A percentile compares a stretch with the other conserved stretches of the same genome.
phyloP scores from a whole-genome alignment of 2,888 invertebrate genomes.

The Caenorhabditis zanzibari region DNA sequence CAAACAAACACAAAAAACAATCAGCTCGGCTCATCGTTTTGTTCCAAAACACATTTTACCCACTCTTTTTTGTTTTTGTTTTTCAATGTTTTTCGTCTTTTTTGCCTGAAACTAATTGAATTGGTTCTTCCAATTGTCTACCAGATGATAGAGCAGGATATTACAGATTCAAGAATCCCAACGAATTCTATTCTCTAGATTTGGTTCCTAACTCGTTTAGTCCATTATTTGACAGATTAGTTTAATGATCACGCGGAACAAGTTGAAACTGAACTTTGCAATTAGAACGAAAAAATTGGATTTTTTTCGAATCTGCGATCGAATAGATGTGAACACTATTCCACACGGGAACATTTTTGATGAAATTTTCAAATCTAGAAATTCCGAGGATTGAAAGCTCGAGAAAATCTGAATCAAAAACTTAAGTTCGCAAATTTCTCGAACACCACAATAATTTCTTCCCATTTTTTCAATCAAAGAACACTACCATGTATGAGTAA shows the following conservation, averaged over 20 bases:
- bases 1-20: conserved; percentile 36
- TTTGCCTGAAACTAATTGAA: background rate
- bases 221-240: background rate
- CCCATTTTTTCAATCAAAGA: conserved; percentile 14
- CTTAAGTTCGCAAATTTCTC: background rate
- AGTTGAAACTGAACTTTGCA: conserved; percentile 1
- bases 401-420: background rate
- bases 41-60: conserved; percentile 23
- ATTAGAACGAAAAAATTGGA: background rate
- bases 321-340: too few relatives aligned
- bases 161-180: too few relatives aligned
- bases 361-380: background rate
- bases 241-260: background rate
- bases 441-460: background rate
- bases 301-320: background rate
- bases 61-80: conserved; percentile 7
- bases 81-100: background rate
- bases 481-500: background rate
- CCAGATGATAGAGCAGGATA: background rate
- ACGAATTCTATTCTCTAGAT: too few relatives aligned
- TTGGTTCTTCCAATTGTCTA: background rate
- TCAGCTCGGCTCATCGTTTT: conserved; percentile 30
- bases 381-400: background rate
- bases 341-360: too few relatives aligned
- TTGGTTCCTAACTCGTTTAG: too few relatives aligned